Conservation (phyloP, 2,888 invertebrate species). For the Drosophila paramelanica region DNA sequence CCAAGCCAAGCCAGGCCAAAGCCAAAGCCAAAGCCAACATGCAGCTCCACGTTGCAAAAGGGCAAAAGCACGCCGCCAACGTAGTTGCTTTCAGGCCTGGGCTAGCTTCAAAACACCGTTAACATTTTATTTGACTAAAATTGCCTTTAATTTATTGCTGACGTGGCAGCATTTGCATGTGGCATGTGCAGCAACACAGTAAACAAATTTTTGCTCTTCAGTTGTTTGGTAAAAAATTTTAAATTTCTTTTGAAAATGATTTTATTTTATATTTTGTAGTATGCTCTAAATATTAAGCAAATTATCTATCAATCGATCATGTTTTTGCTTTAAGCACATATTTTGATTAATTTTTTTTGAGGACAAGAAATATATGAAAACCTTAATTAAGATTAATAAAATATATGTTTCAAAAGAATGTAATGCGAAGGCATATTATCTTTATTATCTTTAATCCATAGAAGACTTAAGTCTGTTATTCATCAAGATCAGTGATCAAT, state of each 20-base stretch:
- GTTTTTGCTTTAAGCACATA: too few species aligned
- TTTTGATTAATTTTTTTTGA: too few species aligned
- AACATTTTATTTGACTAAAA: conserved; percentile 81
- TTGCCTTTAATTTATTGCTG: conserved; percentile 81
- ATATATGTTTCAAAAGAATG: too few species aligned
- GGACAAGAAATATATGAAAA: not conserved
- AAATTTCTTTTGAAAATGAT: not conserved
- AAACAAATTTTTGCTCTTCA: not conserved
- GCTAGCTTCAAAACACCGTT: conserved; percentile 59
- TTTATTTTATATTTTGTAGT: too few species aligned
- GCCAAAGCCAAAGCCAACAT: conserved; percentile 14
- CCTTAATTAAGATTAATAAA: not conserved
- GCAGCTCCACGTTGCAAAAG: conserved; percentile 67
- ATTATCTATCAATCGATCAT: not conserved
- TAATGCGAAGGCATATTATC: too few species aligned
- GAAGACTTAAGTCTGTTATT: too few species aligned
- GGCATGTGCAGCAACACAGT: conserved; percentile 35
- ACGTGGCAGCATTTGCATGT: conserved; percentile 66
- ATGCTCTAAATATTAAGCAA: not conserved
- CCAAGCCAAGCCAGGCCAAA: conserved; percentile 38
- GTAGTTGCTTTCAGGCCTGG: conserved; percentile 43
- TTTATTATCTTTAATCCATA: too few species aligned
- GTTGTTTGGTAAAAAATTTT: not conserved
- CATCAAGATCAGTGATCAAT: too few species aligned
- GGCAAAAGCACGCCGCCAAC: conserved; percentile 65